Evolutionary conservation across 2,113 vertebrate genomes (phyloP), one percentile per base, ranked within the genome.

Genomic region (Cyanoramphus novaezelandiae): DNA sequence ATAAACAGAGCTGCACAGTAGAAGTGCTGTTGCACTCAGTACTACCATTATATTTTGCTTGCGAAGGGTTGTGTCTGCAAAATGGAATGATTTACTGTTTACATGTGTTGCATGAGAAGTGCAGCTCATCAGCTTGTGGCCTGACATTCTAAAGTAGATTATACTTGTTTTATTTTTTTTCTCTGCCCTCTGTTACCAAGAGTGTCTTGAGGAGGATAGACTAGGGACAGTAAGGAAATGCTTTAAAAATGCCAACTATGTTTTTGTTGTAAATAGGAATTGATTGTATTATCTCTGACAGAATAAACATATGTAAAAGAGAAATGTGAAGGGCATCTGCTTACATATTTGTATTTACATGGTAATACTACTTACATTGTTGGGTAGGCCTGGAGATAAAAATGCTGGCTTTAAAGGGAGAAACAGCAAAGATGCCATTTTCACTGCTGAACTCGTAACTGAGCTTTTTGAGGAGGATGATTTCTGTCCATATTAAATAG

Each of bases 401-500:
- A 92, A 88, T 84, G 57, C 90, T 80, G 43, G 29, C 53, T 95
- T 86, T 90, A 74, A 78, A 85, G 43, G 20, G 39, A 96, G 75
- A 78, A 91, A 37, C 86, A 93, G 84, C 91, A 90, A 91, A 95
- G 74, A 95, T 94, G 88, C 75, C 83, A 79, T 88, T 96, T 95
- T 95, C 82, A 78, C 76, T 94, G 88, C 77, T 96, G 88, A 92
- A 96, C 83, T 94, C 91, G 90, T 93, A 82, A 86, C 88, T 77
- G 77, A 96, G 91, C 55, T 93, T 95, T 95, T 93, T 94, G 95
- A 96, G 90, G 87, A 85, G 94, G 95, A 94, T 82, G 92, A 91
- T 97, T 97, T 93, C 92, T 87, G 95, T 94, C 90, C 86, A 85
- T 97, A 90, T 95, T 96, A 95, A 96, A 95, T 89, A 97, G 94